These are phyloP conservation scores for Sisyra terminalis DNA, from an alignment of 2,888 invertebrate genomes.

Conservation along the genomic window DNA sequence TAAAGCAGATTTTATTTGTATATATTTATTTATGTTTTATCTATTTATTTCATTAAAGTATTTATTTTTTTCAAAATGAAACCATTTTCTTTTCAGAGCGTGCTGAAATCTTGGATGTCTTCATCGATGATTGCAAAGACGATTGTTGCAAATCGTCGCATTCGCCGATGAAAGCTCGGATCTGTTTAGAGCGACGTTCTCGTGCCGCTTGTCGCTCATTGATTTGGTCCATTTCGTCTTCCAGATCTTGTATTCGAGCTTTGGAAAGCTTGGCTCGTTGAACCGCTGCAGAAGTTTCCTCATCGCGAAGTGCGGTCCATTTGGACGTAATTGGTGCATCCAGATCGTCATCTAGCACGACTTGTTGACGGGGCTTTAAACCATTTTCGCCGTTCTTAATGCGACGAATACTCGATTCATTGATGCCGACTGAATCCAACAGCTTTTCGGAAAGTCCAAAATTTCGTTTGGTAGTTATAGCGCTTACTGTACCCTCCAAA, in stretches of 20 bases:
- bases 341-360: slow-evolving; percentile 17
- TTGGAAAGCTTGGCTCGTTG: slow-evolving; percentile 46
- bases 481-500: slow-evolving; percentile 39
- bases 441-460: slow-evolving; percentile 43
- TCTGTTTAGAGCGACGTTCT: slow-evolving; percentile 52
- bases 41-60: too few relatives aligned
- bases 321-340: slow-evolving; percentile 28
- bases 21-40: too few relatives aligned
- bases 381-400: slow-evolving; percentile 17
- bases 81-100: slow-evolving; percentile 25
- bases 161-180: slow-evolving; percentile 51
- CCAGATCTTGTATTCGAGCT: slow-evolving; percentile 52
- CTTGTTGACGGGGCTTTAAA: slow-evolving; percentile 26
- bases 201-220: slow-evolving; percentile 49
- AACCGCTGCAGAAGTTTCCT: slow-evolving; percentile 39
- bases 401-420: slow-evolving; percentile 21
- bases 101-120: slow-evolving; percentile 15
- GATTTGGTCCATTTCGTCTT: slow-evolving; percentile 58
- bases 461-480: slow-evolving; percentile 37
- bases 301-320: slow-evolving; percentile 40
- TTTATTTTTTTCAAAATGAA: slow-evolving; percentile 18
- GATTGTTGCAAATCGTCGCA: slow-evolving; percentile 29
- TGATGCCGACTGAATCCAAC: slow-evolving; percentile 43
- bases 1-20: too few relatives aligned
- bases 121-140: slow-evolving; percentile 12